Evolutionary conservation across 2,797 vertebrate genomes (phyloP).

Genomic region (Sciaenops ocellatus): DNA sequence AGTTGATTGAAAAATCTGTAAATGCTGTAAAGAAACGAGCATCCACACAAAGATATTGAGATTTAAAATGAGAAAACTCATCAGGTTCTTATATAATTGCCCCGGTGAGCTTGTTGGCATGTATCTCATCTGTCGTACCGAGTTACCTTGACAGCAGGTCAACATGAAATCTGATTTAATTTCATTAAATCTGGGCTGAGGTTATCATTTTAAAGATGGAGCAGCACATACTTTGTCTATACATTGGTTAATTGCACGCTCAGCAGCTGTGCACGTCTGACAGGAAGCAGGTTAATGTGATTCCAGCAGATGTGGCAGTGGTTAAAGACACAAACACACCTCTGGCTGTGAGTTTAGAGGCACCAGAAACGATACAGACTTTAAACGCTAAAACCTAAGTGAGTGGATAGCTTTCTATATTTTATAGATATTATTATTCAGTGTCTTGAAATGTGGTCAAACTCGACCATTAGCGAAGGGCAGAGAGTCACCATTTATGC

Average conservation of each 20-base stretch:
- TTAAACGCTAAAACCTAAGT: not conserved
- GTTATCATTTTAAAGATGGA: conserved; percentile 13
- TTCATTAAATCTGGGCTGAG: conserved; percentile 6
- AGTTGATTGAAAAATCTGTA: not conserved
- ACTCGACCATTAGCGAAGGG: not conserved
- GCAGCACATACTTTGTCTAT: not conserved
- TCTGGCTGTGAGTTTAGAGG: not conserved
- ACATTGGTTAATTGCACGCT: not conserved
- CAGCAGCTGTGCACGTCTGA: not conserved
- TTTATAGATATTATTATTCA: too few relatives aligned
- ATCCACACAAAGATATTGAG: not conserved
- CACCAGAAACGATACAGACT: too few relatives aligned
- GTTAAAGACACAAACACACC: not conserved
- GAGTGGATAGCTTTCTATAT: not conserved
- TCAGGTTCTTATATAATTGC: too few relatives aligned
- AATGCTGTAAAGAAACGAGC: not conserved
- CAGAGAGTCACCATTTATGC: not conserved
- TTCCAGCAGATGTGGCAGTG: not conserved
- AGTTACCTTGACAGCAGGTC: not conserved
- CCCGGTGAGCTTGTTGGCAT: not conserved
- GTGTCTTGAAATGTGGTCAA: not conserved
- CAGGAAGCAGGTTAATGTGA: conserved; percentile 3
- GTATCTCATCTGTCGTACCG: not conserved
- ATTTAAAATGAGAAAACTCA: not conserved
- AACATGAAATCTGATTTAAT: not conserved